These are phyloP conservation scores for Pungitius pungitius DNA, from an alignment of 2,113 vertebrate species.

Conservation along the genomic window DNA sequence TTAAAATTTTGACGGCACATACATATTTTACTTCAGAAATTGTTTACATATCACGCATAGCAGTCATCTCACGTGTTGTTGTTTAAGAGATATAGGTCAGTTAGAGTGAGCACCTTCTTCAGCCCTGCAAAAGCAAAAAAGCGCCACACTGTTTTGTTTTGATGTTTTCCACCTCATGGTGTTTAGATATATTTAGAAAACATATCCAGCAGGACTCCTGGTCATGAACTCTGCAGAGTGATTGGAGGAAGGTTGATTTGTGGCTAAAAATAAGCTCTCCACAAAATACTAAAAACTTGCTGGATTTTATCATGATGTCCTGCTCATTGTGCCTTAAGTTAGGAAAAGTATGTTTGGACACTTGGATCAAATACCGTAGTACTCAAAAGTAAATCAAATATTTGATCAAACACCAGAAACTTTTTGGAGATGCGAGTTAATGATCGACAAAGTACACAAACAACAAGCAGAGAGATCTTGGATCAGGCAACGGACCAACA, in stretches of 20 bases:
- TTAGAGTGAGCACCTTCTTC: constrained; percentile 4
- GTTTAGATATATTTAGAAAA: constrained; percentile 25
- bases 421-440: neutral
- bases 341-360: neutral
- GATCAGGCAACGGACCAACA: constrained; percentile 40
- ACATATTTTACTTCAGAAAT: neutral
- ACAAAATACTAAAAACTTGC: constrained; percentile 6
- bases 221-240: constrained; percentile 40
- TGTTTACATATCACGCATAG: constrained; percentile 28
- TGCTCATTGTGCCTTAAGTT: constrained; percentile 15
- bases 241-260: constrained; percentile 9
- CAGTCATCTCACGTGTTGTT: constrained; percentile 6
- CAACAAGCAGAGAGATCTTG: constrained; percentile 35
- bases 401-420: constrained; percentile 8
- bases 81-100: constrained; percentile 18
- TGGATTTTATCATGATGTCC: neutral
- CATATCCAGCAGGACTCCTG: constrained; percentile 20
- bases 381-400: neutral
- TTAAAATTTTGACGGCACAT: neutral
- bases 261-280: constrained; percentile 30
- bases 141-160: neutral
- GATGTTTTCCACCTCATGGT: neutral
- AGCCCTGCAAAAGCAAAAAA: constrained; percentile 13
- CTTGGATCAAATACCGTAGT: neutral
- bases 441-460: constrained; percentile 26